Evolutionary conservation across 2,113 vertebrate species (phyloP), one percentile per base, ranked within the genome.

Genomic region (Xerus inauris): DNA sequence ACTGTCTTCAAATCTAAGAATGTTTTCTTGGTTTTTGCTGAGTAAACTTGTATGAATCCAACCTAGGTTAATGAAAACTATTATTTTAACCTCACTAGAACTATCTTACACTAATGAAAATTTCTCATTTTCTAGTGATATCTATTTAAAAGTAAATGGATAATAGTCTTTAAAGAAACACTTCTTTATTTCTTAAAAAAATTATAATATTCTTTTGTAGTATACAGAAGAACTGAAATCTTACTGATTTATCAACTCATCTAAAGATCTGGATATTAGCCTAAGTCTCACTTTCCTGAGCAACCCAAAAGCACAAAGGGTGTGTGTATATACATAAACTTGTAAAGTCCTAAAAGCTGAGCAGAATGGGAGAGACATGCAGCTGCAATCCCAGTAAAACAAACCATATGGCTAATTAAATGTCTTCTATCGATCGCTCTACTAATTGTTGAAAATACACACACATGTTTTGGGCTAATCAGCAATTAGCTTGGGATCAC

Each of bases 371-470:
- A 98, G 93, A 97, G 88, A 95, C 94, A 98, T 85, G 64, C 71
- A 93, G 79, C 97, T 98, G 86, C 89, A 98, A 97, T 97, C 96
- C 97, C 24, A 93, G 75, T 98, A 97, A 98, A 97, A 94, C 24
- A 96, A 98, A 98, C 94, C 98, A 97, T 42, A 97, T 96, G 97
- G 65, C 96, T 97, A 98, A 98, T 98, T 98, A 98, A 98, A 98
- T 96, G 95, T 94, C 98, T 98, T 97, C 94, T 97, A 97, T 96
- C 97, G 97, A 97, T 97, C 91, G 97, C 62, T 81, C 42, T 40
- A 77, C 83, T 98, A 98, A 98, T 97, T 97, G 96, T 94, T 97
- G 80, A 98, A 98, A 98, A 98, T 94, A 95, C 80, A 97, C 76
- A 93, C 92, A 97, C 17, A 93, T 96, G 73, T 97, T 97, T 76